phyloP scores from a whole-genome alignment of 2,888 invertebrate genomes.

The Antitype chi region DNA sequence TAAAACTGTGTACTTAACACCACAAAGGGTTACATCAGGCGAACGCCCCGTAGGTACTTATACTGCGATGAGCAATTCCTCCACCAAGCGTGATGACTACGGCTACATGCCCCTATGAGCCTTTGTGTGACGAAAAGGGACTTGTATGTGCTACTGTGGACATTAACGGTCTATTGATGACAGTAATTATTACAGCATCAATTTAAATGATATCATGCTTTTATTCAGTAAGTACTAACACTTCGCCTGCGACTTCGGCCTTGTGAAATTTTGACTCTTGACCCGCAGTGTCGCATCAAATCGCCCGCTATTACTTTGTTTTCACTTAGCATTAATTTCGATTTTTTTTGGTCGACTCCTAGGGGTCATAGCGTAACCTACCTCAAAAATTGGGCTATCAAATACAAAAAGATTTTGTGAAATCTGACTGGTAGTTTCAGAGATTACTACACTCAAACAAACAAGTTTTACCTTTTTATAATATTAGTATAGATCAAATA shows the following conservation, averaged over 20 bases:
- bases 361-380: too few species aligned
- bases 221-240: neutral
- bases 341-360: too few species aligned
- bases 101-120: slow-evolving; percentile 9
- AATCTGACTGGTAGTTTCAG: too few species aligned
- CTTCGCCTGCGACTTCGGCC: too few species aligned
- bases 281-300: too few species aligned
- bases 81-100: slow-evolving; percentile 34
- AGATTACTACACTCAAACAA: too few species aligned
- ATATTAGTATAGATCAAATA: neutral
- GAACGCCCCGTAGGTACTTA: slow-evolving; percentile 1
- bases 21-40: slow-evolving; percentile 36
- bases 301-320: too few species aligned
- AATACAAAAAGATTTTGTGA: too few species aligned
- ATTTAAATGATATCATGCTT: neutral
- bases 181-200: neutral
- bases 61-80: slow-evolving; percentile 40
- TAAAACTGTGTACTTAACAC: neutral
- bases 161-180: slow-evolving; percentile 17
- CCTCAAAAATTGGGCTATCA: too few species aligned
- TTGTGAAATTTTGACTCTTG: too few species aligned
- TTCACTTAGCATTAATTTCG: too few species aligned
- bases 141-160: neutral
- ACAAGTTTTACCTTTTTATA: too few species aligned
- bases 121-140: slow-evolving; percentile 18